phyloP scores from a whole-genome alignment of 2,113 vertebrate genomes.

The Polypterus bichir region DNA sequence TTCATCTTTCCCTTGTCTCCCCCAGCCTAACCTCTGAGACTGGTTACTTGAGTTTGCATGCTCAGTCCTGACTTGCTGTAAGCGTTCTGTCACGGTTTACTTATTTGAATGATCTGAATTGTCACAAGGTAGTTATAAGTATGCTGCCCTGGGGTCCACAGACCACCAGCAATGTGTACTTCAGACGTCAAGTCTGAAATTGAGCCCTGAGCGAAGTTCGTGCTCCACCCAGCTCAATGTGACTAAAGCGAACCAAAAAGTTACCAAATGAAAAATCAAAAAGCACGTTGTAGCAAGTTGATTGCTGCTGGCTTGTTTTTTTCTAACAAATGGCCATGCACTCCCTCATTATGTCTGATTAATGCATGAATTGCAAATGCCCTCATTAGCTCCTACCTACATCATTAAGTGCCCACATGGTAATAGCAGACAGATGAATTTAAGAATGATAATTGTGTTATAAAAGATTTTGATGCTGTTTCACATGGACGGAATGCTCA shows the following conservation, averaged over 20 bases:
- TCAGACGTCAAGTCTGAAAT: background rate
- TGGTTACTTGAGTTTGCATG: too few relatives aligned
- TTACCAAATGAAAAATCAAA: too few relatives aligned
- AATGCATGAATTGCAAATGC: slow-evolving; percentile 23
- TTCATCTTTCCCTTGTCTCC: too few relatives aligned
- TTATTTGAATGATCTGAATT: too few relatives aligned
- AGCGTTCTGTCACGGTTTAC: too few relatives aligned
- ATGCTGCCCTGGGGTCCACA: too few relatives aligned
- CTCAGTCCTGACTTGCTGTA: too few relatives aligned
- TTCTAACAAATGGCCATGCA: slow-evolving; percentile 23
- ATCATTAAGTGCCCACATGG: slow-evolving; percentile 30
- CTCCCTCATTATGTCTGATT: slow-evolving; percentile 35
- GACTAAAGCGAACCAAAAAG: too few relatives aligned
- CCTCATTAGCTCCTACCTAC: slow-evolving; percentile 34
- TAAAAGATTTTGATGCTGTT: slow-evolving; percentile 17
- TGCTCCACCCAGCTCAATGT: background rate
- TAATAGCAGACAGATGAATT: slow-evolving; percentile 5
- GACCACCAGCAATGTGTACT: too few relatives aligned
- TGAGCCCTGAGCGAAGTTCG: background rate
- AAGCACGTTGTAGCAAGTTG: slow-evolving; percentile 7
- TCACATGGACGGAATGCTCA: slow-evolving; percentile 3
- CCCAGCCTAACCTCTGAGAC: too few relatives aligned
- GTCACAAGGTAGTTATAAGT: too few relatives aligned
- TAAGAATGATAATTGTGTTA: slow-evolving; percentile 24
- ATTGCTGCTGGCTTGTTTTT: slow-evolving; percentile 19